Evolutionary conservation across 2,113 vertebrate species (phyloP), one percentile per base, ranked within the genome.

Genomic region (Stomatorhinus ivindoensis): DNA sequence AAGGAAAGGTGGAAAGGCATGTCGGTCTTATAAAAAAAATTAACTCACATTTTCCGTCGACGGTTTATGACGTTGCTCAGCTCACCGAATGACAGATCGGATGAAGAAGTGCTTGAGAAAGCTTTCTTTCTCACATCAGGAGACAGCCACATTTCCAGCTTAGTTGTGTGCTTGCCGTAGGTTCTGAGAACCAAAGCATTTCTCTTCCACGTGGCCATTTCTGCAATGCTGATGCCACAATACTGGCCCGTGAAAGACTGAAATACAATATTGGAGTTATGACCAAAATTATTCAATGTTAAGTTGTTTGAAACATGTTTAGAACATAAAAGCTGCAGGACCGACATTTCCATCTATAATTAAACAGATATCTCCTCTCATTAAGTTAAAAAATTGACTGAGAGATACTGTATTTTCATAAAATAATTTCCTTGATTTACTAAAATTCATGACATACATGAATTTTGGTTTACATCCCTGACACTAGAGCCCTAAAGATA

Each of bases 111-210:
- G 92, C 91, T 95, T 11, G 95, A 95, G 89, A 96, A 96, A 19
- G 80, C 92, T 47, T 87, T 73, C 44, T 93, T 95, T 5, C 90
- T 93, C 89, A 91, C 50, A 2, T 94, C 92, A 0, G 93, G 94
- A 0, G 91, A 93, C 10, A 96, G 50, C 95, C 96, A 96, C 10
- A 91, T 89, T 0, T 95, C 84, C 47, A 95, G 1, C 44, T 93
- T 93, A 3, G 94, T 92, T 31, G 1, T 92, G 31, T 89, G 89
- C 86, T 90, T 95, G 0, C 94, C 94, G 46, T 96, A 96, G 0
- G 96, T 96, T 50, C 93, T 95, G 42, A 96, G 2, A 88, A 88
- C 92, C 15, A 93, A 0, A 0, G 93, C 91, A 44, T 90, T 90
- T 0, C 69, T 91, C 73, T 80, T 87, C 24, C 82, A 90, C 15